A percentile compares a stretch with the other conserved stretches of the same genome.
phyloP scores from a whole-genome alignment of 2,888 invertebrate species.

The Campaea margaritaria region DNA sequence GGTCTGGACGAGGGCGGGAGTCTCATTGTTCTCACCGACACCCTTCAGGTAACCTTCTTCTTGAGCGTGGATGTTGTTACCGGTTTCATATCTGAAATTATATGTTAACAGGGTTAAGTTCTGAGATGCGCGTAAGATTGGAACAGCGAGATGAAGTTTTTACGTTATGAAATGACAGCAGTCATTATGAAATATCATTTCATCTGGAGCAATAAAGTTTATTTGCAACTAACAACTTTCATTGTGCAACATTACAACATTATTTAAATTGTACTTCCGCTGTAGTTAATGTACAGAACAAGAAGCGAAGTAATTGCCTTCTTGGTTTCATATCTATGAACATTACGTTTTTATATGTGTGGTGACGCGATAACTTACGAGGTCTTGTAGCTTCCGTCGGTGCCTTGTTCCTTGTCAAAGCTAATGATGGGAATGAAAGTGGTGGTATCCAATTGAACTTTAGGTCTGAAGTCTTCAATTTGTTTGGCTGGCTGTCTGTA shows the following conservation, averaged over 20 bases:
- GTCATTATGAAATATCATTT: constrained; percentile 13
- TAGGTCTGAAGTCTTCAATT: constrained; percentile 77
- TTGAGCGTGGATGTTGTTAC: constrained; percentile 92
- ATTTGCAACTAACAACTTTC: constrained; percentile 16
- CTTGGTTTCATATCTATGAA: neutral
- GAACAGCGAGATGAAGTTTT: neutral
- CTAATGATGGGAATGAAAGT: constrained; percentile 93
- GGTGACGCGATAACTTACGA: constrained; percentile 78
- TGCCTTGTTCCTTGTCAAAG: constrained; percentile 93
- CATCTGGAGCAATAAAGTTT: constrained; percentile 11
- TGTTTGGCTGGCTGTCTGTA: constrained; percentile 65
- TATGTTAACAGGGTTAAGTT: constrained; percentile 1
- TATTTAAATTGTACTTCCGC: constrained; percentile 23
- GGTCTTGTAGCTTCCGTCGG: constrained; percentile 93
- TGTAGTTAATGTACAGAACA: constrained; percentile 13
- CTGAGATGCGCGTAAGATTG: neutral
- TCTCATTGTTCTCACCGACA: constrained; percentile 87
- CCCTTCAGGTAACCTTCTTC: constrained; percentile 91
- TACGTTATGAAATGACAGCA: constrained; percentile 9
- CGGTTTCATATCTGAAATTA: constrained; percentile 90
- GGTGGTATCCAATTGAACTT: constrained; percentile 84
- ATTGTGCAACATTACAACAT: constrained; percentile 27
- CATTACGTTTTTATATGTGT: constrained; percentile 11
- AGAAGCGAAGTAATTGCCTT: constrained; percentile 4
- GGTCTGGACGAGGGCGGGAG: constrained; percentile 88